Evolutionary conservation across 2,888 invertebrate species (phyloP).

Genomic region (Eupithecia abbreviata): DNA sequence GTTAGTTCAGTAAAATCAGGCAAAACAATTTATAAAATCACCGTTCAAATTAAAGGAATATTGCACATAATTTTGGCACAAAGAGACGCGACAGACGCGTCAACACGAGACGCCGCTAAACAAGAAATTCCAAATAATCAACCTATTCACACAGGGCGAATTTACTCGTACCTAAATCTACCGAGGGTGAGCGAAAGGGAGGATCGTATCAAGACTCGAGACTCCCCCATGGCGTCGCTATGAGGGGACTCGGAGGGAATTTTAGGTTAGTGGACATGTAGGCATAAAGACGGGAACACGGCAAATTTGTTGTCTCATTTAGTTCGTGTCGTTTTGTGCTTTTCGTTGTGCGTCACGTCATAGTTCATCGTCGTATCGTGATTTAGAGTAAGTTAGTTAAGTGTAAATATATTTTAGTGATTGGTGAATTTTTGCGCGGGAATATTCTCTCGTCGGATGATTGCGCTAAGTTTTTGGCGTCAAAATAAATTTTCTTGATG

Average conservation of each 20-base stretch:
- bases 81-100: conserved; percentile 46
- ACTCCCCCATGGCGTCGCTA: conserved; percentile 76
- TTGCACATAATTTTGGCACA: conserved; percentile 46
- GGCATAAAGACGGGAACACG: conserved; percentile 84
- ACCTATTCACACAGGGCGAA: conserved; percentile 77
- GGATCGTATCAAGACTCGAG: conserved; percentile 76
- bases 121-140: conserved; percentile 80
- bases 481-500: conserved; percentile 41
- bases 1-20: conserved; percentile 29
- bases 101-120: conserved; percentile 58
- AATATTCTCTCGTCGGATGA: conserved; percentile 39
- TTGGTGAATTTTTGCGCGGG: conserved; percentile 48
- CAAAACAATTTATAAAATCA: conserved; percentile 35
- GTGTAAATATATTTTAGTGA: conserved; percentile 50
- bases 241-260: conserved; percentile 78
- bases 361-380: conserved; percentile 78
- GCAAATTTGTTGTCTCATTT: conserved; percentile 83
- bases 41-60: conserved; percentile 45
- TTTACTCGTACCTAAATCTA: conserved; percentile 75
- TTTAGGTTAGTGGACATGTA: conserved; percentile 85
- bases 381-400: conserved; percentile 58
- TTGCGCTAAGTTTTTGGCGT: conserved; percentile 44
- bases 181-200: conserved; percentile 79
- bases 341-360: conserved; percentile 82
- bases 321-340: conserved; percentile 83